A percentile compares a stretch with the other conserved stretches of the same genome.
Evolutionary conservation across 2,797 vertebrate genomes (phyloP).

Genomic region (Erethizon dorsatum): DNA sequence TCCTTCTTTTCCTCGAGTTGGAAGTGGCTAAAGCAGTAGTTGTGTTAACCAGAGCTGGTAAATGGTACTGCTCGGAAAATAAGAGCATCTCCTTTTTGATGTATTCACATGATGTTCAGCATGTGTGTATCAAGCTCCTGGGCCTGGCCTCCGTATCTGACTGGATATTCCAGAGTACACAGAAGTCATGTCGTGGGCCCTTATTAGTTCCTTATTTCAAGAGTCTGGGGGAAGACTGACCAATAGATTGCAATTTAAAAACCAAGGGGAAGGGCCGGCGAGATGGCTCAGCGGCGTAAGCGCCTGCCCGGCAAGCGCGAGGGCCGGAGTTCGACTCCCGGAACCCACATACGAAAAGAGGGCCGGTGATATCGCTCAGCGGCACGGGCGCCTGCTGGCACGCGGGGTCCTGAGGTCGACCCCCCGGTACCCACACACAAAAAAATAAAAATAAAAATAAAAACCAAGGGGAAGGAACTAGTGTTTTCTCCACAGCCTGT

Average conservation of each 20-base stretch:
- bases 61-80: not conserved
- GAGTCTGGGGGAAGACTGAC: not conserved
- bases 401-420: too few relatives aligned
- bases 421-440: too few relatives aligned
- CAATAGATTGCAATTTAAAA: constrained; percentile 42
- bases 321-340: too few relatives aligned
- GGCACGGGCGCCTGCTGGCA: too few relatives aligned
- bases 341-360: too few relatives aligned
- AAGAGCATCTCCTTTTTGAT: not conserved
- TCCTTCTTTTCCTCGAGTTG: not conserved
- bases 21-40: not conserved
- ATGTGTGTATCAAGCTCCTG: not conserved
- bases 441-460: not conserved
- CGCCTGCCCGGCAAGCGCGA: too few relatives aligned
- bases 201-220: constrained; percentile 16
- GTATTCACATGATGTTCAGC: not conserved
- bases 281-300: too few relatives aligned
- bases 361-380: too few relatives aligned
- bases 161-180: not conserved
- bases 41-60: not conserved
- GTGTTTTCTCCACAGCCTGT: not conserved
- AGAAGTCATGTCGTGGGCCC: not conserved
- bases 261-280: not conserved
- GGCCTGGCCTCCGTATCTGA: not conserved
- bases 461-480: constrained; percentile 33